phyloP scores from a whole-genome alignment of 2,888 invertebrate genomes.

The Erebia aethiops region DNA sequence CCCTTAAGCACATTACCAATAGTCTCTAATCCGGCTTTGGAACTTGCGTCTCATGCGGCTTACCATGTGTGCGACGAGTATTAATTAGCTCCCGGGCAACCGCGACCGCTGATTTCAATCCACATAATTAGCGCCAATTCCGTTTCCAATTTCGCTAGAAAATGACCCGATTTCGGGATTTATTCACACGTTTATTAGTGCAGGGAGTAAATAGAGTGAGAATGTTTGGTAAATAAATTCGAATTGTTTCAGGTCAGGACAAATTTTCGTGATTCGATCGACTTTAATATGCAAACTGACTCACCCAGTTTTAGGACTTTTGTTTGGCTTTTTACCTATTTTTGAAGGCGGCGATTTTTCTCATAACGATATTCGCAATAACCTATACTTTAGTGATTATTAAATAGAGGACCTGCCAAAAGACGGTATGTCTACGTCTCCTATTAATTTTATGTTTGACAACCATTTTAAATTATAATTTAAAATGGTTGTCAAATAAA shows the following conservation, averaged over 20 bases:
- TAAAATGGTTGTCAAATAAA: too few species aligned
- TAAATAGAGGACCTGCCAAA: too few species aligned
- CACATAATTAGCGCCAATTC: slow-evolving; percentile 21
- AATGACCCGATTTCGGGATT: slow-evolving; percentile 29
- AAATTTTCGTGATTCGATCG: not conserved
- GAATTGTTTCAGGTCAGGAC: not conserved
- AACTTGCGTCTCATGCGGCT: not conserved
- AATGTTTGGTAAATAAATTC: slow-evolving; percentile 22
- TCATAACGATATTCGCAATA: too few species aligned
- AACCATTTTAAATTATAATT: too few species aligned
- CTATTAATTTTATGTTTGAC: too few species aligned
- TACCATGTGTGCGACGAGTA: not conserved
- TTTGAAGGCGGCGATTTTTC: too few species aligned
- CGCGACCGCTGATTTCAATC: slow-evolving; percentile 21
- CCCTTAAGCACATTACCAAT: too few species aligned
- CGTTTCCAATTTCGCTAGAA: slow-evolving; percentile 17
- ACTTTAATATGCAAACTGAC: not conserved
- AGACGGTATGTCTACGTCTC: too few species aligned
- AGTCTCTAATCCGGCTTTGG: too few species aligned
- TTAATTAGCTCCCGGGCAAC: slow-evolving; percentile 19
- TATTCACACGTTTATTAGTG: slow-evolving; percentile 26
- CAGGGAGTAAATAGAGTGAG: slow-evolving; percentile 24
- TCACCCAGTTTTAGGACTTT: not conserved
- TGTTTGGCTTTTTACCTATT: too few species aligned
- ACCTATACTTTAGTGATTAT: too few species aligned